Evolutionary conservation across 2,888 invertebrate genomes (phyloP), one percentile per base, ranked within the genome.

Genomic region (Hypena proboscidalis): DNA sequence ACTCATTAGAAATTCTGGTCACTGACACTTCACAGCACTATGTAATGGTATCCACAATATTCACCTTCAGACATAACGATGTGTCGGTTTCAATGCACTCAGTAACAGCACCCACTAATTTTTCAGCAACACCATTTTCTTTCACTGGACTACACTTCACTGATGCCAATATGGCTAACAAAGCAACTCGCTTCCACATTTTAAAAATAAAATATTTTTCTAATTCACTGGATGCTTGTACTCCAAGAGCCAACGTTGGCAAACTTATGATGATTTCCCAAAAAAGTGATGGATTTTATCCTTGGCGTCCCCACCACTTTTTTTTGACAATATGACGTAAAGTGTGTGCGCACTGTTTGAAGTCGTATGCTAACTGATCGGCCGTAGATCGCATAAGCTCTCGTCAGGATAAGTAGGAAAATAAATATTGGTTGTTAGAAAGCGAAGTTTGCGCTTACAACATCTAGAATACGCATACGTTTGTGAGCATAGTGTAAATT

Each of bases 61-160:
- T 88, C 89, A 94, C 94, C 92, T 94, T 94, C 40, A 94, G 77
- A 74, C 94, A 94, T 71, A 93, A 75, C 13, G 92, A 81, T 14
- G 93, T 86, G 68, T 93, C 92, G 65, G 85, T 92, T 49, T 92
- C 90, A 30, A 93, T 90, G 65, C 94, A 94, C 67, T 92, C 92
- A n/a, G 84, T 79, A 6, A 90, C 80, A 5, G 81, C 87, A 73
- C 85, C 84, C 43, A 90, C 83, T 33, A 90, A 65, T 40, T 89
- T 90, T 67, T 90, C 90, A 32, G 86, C 83, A 13, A 87, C 60
- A 19, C 88, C 85, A 58, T 77, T 74, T 47, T 89, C 88, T 46
- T 83, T 78, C 44, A 90, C 79, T 21, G 90, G 90, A 11, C 70
- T 77, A 57, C 86, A 83, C 47, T 73, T 67, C 60, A 83, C 90